A percentile compares a stretch with the other conserved stretches of the same genome.
These are phyloP conservation scores for Ammospiza caudacuta DNA, from an alignment of 2,113 vertebrate species.

Conservation along the genomic window DNA sequence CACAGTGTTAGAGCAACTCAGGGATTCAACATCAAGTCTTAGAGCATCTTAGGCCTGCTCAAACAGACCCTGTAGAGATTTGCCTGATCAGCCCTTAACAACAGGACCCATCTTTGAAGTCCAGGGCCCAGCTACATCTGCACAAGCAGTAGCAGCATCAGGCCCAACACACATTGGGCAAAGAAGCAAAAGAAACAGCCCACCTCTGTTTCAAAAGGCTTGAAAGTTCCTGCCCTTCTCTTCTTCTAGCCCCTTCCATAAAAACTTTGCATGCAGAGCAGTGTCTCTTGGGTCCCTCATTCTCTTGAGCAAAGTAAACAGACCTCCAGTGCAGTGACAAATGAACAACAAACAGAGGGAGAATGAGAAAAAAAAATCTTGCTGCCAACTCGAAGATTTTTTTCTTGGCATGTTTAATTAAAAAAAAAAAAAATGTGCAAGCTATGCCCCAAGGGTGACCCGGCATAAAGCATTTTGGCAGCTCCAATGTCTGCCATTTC, in stretches of 20 bases:
- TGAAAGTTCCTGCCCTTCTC: constrained; percentile 16
- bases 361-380: neutral
- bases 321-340: constrained; percentile 49
- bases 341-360: constrained; percentile 46
- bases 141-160: neutral
- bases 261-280: constrained; percentile 47
- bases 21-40: neutral
- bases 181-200: constrained; percentile 14
- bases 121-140: neutral
- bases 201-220: constrained; percentile 30
- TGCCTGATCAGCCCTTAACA: neutral
- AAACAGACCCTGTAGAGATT: neutral
- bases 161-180: neutral
- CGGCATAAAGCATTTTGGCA: neutral
- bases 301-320: constrained; percentile 67
- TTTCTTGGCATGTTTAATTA: neutral
- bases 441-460: neutral
- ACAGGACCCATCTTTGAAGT: neutral
- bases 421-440: neutral
- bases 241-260: constrained; percentile 13
- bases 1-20: neutral
- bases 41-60: neutral
- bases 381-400: neutral
- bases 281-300: constrained; percentile 46
- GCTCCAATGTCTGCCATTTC: neutral